Conservation (phyloP, 64 coral and sea anemone genomes). For the Anthopleura sola region DNA sequence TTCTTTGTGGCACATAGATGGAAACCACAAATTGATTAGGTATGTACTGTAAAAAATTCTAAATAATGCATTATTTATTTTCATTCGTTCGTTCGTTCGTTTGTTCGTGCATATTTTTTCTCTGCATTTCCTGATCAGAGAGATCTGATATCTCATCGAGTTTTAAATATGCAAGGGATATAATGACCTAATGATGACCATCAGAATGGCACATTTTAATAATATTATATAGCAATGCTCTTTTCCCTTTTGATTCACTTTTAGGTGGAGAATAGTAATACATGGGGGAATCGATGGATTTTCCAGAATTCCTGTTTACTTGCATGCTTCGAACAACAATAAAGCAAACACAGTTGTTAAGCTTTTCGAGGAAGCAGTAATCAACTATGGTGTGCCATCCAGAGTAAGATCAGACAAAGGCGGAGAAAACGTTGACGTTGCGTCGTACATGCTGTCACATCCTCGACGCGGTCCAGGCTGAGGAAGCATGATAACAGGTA, state of each 20-base stretch:
- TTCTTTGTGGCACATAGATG: constrained; percentile 47
- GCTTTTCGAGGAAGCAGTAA: not conserved
- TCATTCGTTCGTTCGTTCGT: too few relatives aligned
- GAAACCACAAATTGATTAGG: constrained; percentile 58
- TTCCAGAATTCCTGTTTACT: constrained; percentile 20
- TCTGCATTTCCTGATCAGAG: not conserved
- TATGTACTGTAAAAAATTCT: not conserved
- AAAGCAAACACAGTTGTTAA: constrained; percentile 8
- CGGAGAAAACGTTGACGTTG: constrained; percentile 18
- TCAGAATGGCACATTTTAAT: too few relatives aligned
- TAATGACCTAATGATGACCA: too few relatives aligned
- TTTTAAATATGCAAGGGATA: too few relatives aligned
- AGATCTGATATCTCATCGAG: too few relatives aligned
- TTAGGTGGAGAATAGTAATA: constrained; percentile 33
- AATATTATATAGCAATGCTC: too few relatives aligned
- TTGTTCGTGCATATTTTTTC: too few relatives aligned
- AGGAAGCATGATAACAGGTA: constrained; percentile 39
- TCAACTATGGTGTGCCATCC: constrained; percentile 1
- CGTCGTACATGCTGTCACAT: constrained; percentile 3
- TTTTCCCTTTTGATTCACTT: too few relatives aligned
- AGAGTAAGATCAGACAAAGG: constrained; percentile 19
- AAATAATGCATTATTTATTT: not conserved
- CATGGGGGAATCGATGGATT: constrained; percentile 25
- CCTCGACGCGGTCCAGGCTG: not conserved
- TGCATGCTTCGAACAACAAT: constrained; percentile 15